phyloP scores from a whole-genome alignment of 2,888 invertebrate genomes.

The Agriotes lineatus region DNA sequence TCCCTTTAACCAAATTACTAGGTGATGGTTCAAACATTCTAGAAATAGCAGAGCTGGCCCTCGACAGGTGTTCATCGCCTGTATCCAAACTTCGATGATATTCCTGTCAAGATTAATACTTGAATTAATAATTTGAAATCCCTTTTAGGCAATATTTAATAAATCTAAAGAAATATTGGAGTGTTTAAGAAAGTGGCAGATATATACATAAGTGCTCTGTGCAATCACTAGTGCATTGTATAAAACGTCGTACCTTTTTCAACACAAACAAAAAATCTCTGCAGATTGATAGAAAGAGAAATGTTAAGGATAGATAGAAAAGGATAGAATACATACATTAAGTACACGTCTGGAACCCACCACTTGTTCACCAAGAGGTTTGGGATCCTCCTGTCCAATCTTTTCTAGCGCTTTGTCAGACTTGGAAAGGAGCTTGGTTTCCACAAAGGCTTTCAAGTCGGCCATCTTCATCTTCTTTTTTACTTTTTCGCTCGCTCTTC shows the following conservation, averaged over 20 bases:
- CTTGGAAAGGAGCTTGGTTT: conserved; percentile 90
- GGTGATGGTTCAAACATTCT: conserved; percentile 68
- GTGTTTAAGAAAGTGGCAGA: too few relatives aligned
- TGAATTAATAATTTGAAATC: background rate
- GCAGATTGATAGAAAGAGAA: background rate
- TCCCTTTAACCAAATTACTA: conserved; percentile 89
- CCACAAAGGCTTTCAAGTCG: conserved; percentile 91
- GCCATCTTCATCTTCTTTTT: conserved; percentile 93
- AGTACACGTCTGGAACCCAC: conserved; percentile 70
- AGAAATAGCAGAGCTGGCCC: conserved; percentile 78
- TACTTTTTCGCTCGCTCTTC: conserved; percentile 85
- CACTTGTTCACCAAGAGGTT: conserved; percentile 71
- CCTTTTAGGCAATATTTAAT: too few relatives aligned
- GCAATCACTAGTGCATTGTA: too few relatives aligned
- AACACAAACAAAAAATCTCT: background rate
- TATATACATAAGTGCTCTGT: too few relatives aligned
- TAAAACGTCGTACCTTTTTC: background rate
- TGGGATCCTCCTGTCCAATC: conserved; percentile 83
- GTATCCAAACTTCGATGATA: conserved; percentile 87
- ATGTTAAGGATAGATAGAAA: background rate
- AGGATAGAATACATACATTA: conserved; percentile 60
- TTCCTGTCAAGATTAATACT: conserved; percentile 70
- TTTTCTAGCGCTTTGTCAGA: conserved; percentile 92
- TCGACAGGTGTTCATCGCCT: conserved; percentile 79
- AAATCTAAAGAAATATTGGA: too few relatives aligned